Evolutionary conservation across 2,888 invertebrate genomes (phyloP).

Genomic region (Hartigia nigra): DNA sequence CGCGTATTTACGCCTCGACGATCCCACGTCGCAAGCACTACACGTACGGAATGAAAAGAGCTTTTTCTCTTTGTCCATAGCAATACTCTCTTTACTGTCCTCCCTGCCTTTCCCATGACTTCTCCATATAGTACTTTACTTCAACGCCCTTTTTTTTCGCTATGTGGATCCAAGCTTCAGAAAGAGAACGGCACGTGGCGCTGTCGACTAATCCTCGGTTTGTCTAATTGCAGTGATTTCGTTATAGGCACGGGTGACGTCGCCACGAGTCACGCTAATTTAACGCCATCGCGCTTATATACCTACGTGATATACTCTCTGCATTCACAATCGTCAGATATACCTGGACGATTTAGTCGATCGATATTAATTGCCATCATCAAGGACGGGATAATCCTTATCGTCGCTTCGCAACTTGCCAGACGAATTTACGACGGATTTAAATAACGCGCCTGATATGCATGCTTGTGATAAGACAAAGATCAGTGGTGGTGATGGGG

Average conservation of each 20-base stretch:
- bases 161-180: neutral
- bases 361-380: neutral
- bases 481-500: neutral
- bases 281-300: neutral
- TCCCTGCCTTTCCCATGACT: neutral
- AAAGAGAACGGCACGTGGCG: neutral
- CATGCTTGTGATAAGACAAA: neutral
- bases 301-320: neutral
- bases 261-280: neutral
- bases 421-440: neutral
- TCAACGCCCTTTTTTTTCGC: neutral
- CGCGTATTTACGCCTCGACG: neutral
- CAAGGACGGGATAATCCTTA: neutral
- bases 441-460: neutral
- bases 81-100: neutral
- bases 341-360: neutral
- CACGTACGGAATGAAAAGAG: neutral
- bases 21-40: neutral
- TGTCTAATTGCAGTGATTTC: neutral
- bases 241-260: neutral
- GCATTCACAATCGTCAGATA: neutral
- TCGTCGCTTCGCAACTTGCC: neutral
- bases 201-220: neutral
- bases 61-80: neutral
- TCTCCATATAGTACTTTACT: neutral